Evolutionary conservation across 92 coral and sea anemone genomes (phyloP).

Genomic region (Bergia puertoricense): DNA sequence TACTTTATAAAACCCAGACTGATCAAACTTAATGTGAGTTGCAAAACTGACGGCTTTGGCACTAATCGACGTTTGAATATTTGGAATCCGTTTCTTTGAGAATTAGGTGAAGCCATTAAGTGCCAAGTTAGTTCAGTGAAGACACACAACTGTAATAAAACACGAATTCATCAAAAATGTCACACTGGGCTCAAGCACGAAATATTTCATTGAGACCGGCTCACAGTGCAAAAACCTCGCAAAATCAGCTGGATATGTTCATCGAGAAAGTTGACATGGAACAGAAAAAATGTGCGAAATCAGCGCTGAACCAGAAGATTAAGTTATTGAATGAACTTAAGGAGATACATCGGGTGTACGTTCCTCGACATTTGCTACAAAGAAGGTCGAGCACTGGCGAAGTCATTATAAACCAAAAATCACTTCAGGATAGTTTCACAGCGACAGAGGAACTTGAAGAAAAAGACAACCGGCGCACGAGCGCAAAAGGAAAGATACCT

Average conservation of each 20-base stretch:
- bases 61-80: too few relatives aligned
- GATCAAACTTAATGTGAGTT: not conserved
- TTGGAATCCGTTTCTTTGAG: not conserved
- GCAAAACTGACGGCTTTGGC: too few relatives aligned
- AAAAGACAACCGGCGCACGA: not conserved
- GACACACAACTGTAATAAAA: not conserved
- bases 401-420: not conserved
- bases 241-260: not conserved
- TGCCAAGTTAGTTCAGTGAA: not conserved
- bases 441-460: not conserved
- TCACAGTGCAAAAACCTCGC: not conserved
- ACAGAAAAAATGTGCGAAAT: not conserved
- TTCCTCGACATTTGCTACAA: not conserved
- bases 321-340: constrained; percentile 14
- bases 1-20: not conserved
- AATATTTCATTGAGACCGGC: not conserved
- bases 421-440: not conserved
- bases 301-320: not conserved
- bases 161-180: not conserved
- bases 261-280: constrained; percentile 5
- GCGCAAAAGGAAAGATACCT: not conserved
- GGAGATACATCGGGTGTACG: constrained; percentile 22
- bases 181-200: not conserved
- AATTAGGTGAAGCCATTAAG: not conserved
- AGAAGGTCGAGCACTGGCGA: not conserved